Percentiles rank a stretch among this genome's conserved stretches.
Conservation (phyloP, 1,140 invertebrate genomes). For the Diuraphis noxia region DNA sequence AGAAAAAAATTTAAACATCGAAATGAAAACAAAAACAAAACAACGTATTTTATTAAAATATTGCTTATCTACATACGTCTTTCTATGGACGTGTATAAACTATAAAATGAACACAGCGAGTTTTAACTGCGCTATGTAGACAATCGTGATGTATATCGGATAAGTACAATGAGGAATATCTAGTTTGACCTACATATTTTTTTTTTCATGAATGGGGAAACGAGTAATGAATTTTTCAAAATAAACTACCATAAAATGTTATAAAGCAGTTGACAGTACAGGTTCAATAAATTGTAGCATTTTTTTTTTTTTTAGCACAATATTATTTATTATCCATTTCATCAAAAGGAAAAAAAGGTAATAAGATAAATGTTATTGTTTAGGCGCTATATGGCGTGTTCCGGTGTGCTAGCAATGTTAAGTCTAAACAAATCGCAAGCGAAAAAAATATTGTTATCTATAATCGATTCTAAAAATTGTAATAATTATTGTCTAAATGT, state of each 20-base stretch:
- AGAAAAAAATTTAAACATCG: background rate
- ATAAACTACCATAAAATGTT: slow-evolving; percentile 30
- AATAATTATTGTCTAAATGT: background rate
- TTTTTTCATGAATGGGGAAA: background rate
- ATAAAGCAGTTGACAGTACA: background rate
- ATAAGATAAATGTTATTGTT: slow-evolving; percentile 12
- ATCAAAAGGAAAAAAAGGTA: background rate
- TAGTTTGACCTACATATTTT: slow-evolving; percentile 30
- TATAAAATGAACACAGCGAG: background rate
- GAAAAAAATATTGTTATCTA: background rate
- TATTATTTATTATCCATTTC: background rate
- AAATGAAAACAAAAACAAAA: background rate
- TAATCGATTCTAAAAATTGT: slow-evolving; percentile 6
- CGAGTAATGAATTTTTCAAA: slow-evolving; percentile 14
- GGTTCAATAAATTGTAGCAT: slow-evolving; percentile 8
- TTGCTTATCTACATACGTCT: background rate
- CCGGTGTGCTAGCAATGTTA: background rate
- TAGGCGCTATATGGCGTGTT: background rate
- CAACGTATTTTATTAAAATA: background rate
- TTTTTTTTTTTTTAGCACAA: slow-evolving; percentile 19
- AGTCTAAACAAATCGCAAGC: background rate
- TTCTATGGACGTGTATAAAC: background rate
- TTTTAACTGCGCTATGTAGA: background rate
- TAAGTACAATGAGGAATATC: background rate
- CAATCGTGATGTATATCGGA: background rate